Percentiles rank a stretch among this genome's conserved stretches.
Conservation (phyloP, 2,888 invertebrate species). For the Meiosimyza decipiens region DNA sequence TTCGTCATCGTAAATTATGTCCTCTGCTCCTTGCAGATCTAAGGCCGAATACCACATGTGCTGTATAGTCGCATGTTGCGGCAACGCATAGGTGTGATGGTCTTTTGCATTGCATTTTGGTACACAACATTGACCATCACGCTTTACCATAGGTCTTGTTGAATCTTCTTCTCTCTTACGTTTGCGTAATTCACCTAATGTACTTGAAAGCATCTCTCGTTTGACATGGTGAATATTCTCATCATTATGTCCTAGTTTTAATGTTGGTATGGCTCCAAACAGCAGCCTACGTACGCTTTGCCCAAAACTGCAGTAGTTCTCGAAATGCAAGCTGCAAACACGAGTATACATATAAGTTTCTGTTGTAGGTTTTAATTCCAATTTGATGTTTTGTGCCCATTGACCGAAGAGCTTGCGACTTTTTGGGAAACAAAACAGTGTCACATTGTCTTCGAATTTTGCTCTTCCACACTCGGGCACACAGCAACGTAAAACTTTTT, state of each 20-base stretch:
- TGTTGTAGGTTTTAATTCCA: constrained; percentile 41
- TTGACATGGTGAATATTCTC: constrained; percentile 14
- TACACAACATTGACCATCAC: constrained; percentile 46
- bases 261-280: constrained; percentile 51
- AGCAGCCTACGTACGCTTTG: constrained; percentile 33
- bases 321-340: constrained; percentile 53
- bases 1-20: no score
- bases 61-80: constrained; percentile 40
- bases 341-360: constrained; percentile 39
- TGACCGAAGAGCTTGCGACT: constrained; percentile 43
- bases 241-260: constrained; percentile 50
- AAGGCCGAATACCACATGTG: constrained; percentile 35
- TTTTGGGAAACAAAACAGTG: constrained; percentile 48
- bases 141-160: not conserved
- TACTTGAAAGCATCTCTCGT: not conserved
- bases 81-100: constrained; percentile 45
- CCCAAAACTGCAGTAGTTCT: constrained; percentile 43
- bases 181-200: not conserved
- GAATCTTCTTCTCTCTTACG: constrained; percentile 27
- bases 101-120: constrained; percentile 47
- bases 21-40: no score
- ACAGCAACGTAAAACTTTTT: constrained; percentile 41
- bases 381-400: constrained; percentile 52
- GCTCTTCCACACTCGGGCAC: constrained; percentile 49
- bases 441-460: constrained; percentile 36